Evolutionary conservation across 2,797 vertebrate species (phyloP).

Genomic region (Aphelocoma californica): DNA sequence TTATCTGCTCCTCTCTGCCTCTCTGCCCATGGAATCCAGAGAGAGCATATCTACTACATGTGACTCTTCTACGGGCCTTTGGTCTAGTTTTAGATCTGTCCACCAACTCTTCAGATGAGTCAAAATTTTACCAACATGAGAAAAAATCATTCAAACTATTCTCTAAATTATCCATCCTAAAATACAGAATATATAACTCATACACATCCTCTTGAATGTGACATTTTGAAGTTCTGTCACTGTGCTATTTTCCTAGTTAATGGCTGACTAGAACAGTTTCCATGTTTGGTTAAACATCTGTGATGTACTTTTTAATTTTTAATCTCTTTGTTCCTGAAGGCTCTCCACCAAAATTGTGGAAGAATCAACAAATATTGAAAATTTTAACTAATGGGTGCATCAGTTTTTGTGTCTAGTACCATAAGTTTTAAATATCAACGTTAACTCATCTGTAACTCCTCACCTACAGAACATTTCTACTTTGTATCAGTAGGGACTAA

Average conservation of each 20-base stretch:
- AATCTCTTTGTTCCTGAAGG: not conserved
- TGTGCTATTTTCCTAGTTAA: not conserved
- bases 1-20: not conserved
- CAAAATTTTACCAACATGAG: not conserved
- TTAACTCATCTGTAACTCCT: not conserved
- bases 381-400: not conserved
- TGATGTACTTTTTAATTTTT: not conserved
- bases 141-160: not conserved
- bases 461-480: not conserved
- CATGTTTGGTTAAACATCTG: not conserved
- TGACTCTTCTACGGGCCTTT: accelerated
- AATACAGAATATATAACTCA: not conserved
- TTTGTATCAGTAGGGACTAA: not conserved
- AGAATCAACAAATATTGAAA: not conserved
- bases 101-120: not conserved
- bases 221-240: not conserved
- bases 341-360: not conserved
- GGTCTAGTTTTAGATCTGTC: not conserved
- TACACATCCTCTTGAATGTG: not conserved
- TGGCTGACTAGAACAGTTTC: not conserved
- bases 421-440: not conserved
- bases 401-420: not conserved
- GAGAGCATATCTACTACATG: not conserved
- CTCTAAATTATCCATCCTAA: not conserved
- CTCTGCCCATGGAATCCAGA: not conserved